Evolutionary conservation across 2,888 invertebrate species (phyloP), one percentile per base, ranked within the genome.

Genomic region (Thecophora atra): DNA sequence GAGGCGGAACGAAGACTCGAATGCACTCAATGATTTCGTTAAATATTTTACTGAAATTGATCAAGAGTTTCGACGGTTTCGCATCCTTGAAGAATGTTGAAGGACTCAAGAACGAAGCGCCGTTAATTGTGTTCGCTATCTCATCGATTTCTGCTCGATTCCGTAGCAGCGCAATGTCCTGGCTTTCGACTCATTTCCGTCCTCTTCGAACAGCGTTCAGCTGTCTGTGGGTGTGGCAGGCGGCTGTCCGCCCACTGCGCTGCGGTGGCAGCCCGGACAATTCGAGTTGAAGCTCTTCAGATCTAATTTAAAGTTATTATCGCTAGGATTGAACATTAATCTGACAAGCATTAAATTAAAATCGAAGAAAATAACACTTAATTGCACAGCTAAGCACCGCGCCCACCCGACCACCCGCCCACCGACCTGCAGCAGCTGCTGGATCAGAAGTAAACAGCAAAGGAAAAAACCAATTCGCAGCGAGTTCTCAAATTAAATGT

Each of bases 401-500:
- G 7, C 1, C 3, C 26, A 21, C 24, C 58, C n/a, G 11, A n/a
- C 3, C 17, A n/a, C 30, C 30, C 30, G 5, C 30, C 30, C 11
- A 6, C 37, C 37, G 1, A 6, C 37, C 37, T 37, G 7, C 11
- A 6, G 7, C 2, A 6, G n/a, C 15, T 1, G 51, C 5, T 1
- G 17, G 51, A 51, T 15, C 11, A 51, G 21, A 2, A 54, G n/a
- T 21, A n/a, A 21, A 21, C n/a, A 54, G 11, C 54, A 54, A 54
- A 54, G n/a, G 19, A 3, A 54, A 54, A 15, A 60, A n/a, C n/a
- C 26, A 26, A 62, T 74, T 11, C 58, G 17, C 28, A 11, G 26
- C 28, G 56, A 13, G 26, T 21, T 65, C 72, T 72, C 65, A 73
- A 68, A 74, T 72, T 72, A 75, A 75, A 76, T 76, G 72, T 74